Percentiles rank a stretch among this genome's conserved stretches.
These are phyloP conservation scores for Brachypalpus laphriformis DNA, from an alignment of 2,888 invertebrate genomes.

Conservation along the genomic window DNA sequence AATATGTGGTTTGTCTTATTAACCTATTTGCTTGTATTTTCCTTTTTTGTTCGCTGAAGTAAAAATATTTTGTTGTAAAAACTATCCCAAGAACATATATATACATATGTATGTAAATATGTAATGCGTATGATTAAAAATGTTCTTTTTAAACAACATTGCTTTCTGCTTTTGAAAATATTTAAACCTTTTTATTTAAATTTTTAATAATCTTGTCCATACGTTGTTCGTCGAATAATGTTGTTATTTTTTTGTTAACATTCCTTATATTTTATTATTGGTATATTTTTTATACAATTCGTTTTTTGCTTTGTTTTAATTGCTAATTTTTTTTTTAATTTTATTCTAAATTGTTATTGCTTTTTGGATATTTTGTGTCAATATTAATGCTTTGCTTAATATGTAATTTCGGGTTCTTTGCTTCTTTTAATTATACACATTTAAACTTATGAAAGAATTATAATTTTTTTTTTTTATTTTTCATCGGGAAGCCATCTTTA, in stretches of 20 bases:
- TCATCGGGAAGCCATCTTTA: slow-evolving; percentile 13
- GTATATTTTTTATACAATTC: slow-evolving; percentile 60
- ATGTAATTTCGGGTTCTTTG: slow-evolving; percentile 19
- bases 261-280: slow-evolving; percentile 57
- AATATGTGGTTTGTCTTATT: background rate
- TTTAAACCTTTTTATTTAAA: slow-evolving; percentile 2
- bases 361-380: slow-evolving; percentile 68
- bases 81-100: slow-evolving; percentile 44
- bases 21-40: background rate
- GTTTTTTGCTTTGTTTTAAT: slow-evolving; percentile 28
- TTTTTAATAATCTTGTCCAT: slow-evolving; percentile 29
- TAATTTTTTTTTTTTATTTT: background rate
- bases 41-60: slow-evolving; percentile 10
- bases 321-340: slow-evolving; percentile 44
- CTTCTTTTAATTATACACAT: slow-evolving; percentile 43
- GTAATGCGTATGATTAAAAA: slow-evolving; percentile 28
- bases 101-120: no score
- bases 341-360: slow-evolving; percentile 70
- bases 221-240: slow-evolving; percentile 50
- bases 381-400: slow-evolving; percentile 53
- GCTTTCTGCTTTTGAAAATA: slow-evolving; percentile 17
- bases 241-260: slow-evolving; percentile 5
- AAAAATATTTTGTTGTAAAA: no score
- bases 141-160: slow-evolving; percentile 15
- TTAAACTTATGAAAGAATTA: slow-evolving; percentile 42